A percentile compares a stretch with the other conserved stretches of the same genome.
Evolutionary conservation across 2,888 invertebrate genomes (phyloP).

Genomic region (Ceraclea dissimilis): DNA sequence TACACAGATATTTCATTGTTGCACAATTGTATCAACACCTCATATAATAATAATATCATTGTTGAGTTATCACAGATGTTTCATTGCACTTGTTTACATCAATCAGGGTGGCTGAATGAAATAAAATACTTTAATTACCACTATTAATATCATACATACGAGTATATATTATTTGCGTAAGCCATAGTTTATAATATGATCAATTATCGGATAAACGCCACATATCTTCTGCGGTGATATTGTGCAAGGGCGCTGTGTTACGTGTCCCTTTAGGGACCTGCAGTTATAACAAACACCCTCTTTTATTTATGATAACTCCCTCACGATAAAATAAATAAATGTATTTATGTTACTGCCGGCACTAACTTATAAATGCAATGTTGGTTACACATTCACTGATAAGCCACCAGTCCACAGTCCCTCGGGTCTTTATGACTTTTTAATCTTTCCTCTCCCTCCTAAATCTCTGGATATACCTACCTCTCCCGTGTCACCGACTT

Average conservation of each 20-base stretch:
- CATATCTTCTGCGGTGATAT: constrained; percentile 8
- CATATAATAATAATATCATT: too few species aligned
- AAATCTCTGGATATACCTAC: background rate
- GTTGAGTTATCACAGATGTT: too few species aligned
- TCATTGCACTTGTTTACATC: too few species aligned
- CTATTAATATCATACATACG: too few species aligned
- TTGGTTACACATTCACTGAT: background rate
- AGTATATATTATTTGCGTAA: background rate
- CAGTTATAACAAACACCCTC: background rate
- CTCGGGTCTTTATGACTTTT: constrained; percentile 2
- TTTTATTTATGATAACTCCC: constrained; percentile 1
- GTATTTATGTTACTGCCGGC: background rate
- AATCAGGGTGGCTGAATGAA: too few species aligned
- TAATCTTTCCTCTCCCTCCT: background rate
- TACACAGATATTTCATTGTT: too few species aligned
- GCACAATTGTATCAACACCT: too few species aligned
- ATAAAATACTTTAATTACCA: too few species aligned
- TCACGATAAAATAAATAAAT: background rate
- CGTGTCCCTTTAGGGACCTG: background rate
- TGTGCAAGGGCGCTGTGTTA: background rate
- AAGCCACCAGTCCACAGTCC: background rate
- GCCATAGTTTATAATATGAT: constrained; percentile 7
- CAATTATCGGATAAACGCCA: constrained; percentile 18
- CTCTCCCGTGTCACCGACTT: background rate
- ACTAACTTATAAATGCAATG: background rate